Evolutionary conservation across 2,113 vertebrate genomes (phyloP).

Genomic region (Chrysochloris asiatica): DNA sequence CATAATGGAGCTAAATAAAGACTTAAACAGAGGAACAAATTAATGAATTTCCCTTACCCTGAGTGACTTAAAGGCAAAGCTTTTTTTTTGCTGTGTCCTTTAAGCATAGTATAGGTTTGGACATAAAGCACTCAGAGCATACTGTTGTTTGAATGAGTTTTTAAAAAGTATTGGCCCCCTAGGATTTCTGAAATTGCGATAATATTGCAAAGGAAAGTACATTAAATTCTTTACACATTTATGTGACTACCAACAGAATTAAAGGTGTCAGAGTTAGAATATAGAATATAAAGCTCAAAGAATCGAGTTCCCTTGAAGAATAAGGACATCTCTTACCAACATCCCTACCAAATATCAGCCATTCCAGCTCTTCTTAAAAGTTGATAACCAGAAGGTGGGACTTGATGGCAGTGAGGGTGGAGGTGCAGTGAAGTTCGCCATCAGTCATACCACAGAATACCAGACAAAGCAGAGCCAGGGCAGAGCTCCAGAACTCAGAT

Average conservation of each 20-base stretch:
- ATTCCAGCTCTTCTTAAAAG: neutral
- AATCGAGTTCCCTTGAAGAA: neutral
- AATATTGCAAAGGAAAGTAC: neutral
- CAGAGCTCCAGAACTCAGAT: too few species aligned
- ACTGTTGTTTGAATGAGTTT: neutral
- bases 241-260: neutral
- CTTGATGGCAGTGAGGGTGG: too few species aligned
- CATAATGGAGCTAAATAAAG: neutral
- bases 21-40: neutral
- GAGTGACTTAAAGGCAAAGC: neutral
- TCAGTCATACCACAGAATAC: too few species aligned
- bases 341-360: neutral
- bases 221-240: constrained; percentile 4
- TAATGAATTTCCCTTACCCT: neutral
- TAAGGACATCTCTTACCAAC: neutral
- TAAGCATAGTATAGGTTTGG: neutral
- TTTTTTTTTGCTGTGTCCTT: constrained; percentile 10
- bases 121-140: neutral
- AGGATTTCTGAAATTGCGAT: constrained; percentile 1
- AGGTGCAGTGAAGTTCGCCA: too few species aligned
- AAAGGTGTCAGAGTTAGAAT: neutral
- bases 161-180: neutral
- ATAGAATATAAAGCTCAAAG: neutral
- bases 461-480: too few species aligned
- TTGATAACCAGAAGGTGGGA: neutral